Percentiles rank a stretch among this genome's conserved stretches.
Evolutionary conservation across 2,113 vertebrate species (phyloP).

Genomic region (Gymnogyps californianus): DNA sequence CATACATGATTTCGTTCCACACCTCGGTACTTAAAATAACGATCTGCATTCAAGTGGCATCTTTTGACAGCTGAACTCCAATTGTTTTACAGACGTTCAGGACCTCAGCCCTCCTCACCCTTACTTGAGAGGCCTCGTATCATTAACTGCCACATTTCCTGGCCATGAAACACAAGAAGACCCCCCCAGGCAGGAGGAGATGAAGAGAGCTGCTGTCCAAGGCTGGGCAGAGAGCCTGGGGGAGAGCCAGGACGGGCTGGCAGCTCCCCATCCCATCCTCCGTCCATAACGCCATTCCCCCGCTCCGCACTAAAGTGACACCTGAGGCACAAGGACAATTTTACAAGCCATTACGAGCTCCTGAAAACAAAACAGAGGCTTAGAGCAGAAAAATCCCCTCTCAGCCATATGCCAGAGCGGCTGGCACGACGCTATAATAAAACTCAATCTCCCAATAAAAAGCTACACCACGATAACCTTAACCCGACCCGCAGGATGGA

Average conservation of each 20-base stretch:
- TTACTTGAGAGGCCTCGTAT: background rate
- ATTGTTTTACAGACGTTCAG: background rate
- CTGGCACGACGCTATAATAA: background rate
- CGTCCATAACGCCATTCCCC: rapidly evolving
- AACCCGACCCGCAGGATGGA: background rate
- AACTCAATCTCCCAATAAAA: background rate
- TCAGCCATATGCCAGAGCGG: background rate
- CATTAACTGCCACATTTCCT: background rate
- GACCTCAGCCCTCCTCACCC: background rate
- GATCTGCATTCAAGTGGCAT: background rate
- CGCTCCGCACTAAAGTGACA: background rate
- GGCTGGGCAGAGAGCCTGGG: background rate
- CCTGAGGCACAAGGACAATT: background rate
- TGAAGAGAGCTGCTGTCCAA: background rate
- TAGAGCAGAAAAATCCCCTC: background rate
- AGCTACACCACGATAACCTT: background rate
- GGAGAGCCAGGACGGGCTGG: background rate
- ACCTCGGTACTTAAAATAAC: constrained; percentile 17
- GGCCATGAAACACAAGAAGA: background rate
- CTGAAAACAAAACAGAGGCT: background rate
- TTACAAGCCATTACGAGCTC: background rate
- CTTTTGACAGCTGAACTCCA: constrained; percentile 7
- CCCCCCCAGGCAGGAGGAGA: rapidly evolving
- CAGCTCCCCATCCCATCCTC: background rate
- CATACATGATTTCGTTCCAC: background rate